phyloP scores from a whole-genome alignment of 2,797 vertebrate species.

The Neoniphon sammara region DNA sequence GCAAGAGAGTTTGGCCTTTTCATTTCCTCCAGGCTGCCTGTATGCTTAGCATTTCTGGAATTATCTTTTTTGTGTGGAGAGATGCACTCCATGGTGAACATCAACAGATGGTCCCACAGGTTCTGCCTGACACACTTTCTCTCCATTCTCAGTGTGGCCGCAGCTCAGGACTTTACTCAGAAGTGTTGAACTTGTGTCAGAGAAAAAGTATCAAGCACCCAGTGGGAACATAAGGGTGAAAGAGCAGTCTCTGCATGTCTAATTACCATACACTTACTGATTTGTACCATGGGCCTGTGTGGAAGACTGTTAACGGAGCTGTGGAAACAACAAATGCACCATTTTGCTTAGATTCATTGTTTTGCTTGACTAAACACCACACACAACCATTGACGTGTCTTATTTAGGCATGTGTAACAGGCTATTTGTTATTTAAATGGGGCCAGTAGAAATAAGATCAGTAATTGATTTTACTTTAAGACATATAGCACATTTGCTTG shows the following conservation, averaged over 20 bases:
- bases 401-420: conserved; percentile 12
- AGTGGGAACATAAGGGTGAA: conserved; percentile 7
- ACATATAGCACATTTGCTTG: neutral
- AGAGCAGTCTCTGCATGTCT: conserved; percentile 33
- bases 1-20: neutral
- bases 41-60: neutral
- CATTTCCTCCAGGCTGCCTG: conserved; percentile 13
- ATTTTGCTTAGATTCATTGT: conserved; percentile 19
- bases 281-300: conserved; percentile 17
- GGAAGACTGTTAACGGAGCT: neutral
- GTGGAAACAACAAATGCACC: conserved; percentile 5
- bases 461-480: conserved; percentile 15
- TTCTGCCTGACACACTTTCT: conserved; percentile 19
- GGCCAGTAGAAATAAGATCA: conserved; percentile 20
- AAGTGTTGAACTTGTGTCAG: conserved; percentile 8
- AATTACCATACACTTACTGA: conserved; percentile 30
- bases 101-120: conserved; percentile 9
- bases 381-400: no score
- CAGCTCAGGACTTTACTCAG: conserved; percentile 61
- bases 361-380: neutral
- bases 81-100: conserved; percentile 24
- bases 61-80: conserved; percentile 27
- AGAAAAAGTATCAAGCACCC: conserved; percentile 29
- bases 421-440: neutral
- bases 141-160: neutral